Conservation (phyloP, 2,797 vertebrate genomes). For the Protosalanx chinensis region DNA sequence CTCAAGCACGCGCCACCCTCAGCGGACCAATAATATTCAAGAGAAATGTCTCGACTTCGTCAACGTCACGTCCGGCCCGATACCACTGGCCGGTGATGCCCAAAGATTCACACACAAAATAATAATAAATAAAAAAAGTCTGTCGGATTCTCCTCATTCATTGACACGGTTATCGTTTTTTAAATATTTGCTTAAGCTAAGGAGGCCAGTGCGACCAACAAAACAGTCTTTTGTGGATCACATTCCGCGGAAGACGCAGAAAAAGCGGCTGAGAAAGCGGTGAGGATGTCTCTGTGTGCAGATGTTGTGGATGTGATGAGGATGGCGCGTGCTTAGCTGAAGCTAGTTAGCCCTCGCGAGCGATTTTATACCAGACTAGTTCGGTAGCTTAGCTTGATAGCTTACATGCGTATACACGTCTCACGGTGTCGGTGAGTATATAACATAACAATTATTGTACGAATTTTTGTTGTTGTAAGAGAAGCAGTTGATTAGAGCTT, state of each 20-base stretch:
- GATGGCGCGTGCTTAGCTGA: not conserved
- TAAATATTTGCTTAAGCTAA: not conserved
- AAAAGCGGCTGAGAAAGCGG: slow-evolving; percentile 54
- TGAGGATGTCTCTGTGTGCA: slow-evolving; percentile 61
- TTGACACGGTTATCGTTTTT: not conserved
- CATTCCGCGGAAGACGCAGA: slow-evolving; percentile 26
- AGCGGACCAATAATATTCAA: slow-evolving; percentile 72
- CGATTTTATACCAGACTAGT: not conserved
- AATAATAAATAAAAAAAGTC: not conserved
- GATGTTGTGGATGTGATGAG: slow-evolving; percentile 42
- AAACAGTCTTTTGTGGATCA: slow-evolving; percentile 2
- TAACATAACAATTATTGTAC: no score
- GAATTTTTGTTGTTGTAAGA: no score
- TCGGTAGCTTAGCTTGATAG: no score
- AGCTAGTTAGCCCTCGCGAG: not conserved
- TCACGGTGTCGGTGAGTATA: no score
- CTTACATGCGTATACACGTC: no score
- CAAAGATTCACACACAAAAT: slow-evolving; percentile 35
- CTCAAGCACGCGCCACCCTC: slow-evolving; percentile 83
- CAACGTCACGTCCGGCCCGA: slow-evolving; percentile 66
- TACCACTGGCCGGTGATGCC: slow-evolving; percentile 52
- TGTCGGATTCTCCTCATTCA: not conserved
- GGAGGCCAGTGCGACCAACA: not conserved
- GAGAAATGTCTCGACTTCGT: slow-evolving; percentile 58
- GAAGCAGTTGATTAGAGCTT: no score